Evolutionary conservation across 2,797 vertebrate genomes (phyloP), one percentile per base, ranked within the genome.

Genomic region (Lithobates pipiens): DNA sequence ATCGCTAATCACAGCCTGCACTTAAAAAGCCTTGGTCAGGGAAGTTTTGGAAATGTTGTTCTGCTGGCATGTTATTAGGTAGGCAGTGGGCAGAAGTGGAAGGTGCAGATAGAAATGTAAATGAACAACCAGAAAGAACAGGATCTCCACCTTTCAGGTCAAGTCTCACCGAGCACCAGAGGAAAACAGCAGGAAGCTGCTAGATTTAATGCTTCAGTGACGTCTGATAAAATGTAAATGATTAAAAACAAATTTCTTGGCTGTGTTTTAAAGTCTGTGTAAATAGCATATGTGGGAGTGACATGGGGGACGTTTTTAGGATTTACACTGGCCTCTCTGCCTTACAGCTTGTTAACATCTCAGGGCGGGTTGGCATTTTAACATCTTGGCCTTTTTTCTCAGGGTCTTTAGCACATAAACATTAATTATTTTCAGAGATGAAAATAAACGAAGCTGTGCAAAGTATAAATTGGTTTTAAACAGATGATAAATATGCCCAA

Each of bases 171-270:
- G 10, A 78, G 63, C 25, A 29, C 7, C 23, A 9, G 21, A 44
- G 39, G 9, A 77, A 23, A 65, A 44, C 61, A 77, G 76, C 76
- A 77, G 76, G 76, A 77, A 42, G 61, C 39, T 27, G 15, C 23
- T 16, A 15, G 57, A 74, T 67, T 77, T 67, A 77, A 16, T 67
- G 76, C 61, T 27, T n/a, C 61, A 44, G 61, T 39, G 57, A 65
- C 23, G 57, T 65, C 32, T 39, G 76, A 25, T 42, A 67, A 25
- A 42, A 67, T 42, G 61, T 77, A 67, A 77, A 77, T 77, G 34
- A 77, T 77, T 67, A 77, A 67, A 44, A 36, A 65, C 61, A 42
- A 42, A 42, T 13, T 57, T 67, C n/a, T 36, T 0, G 10, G 34
- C 76, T 74, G n/a, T 25, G n/a, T 74, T 73, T 42, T 76, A 32